phyloP scores from a whole-genome alignment of 2,113 vertebrate species.

The Centropristis striata region DNA sequence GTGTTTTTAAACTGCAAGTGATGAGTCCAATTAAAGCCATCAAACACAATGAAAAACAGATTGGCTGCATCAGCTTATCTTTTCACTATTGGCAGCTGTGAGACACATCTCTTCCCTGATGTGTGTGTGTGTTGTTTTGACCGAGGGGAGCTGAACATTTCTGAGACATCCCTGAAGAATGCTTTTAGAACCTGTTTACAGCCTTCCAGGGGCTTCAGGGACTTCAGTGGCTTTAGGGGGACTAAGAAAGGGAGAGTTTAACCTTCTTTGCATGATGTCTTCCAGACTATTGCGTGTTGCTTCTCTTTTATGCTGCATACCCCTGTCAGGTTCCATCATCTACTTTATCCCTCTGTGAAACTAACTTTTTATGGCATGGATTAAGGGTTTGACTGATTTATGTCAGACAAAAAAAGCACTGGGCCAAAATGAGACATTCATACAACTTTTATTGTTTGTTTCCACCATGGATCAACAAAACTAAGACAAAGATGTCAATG shows the following conservation, averaged over 20 bases:
- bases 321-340: constrained; percentile 44
- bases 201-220: constrained; percentile 27
- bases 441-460: constrained; percentile 13
- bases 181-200: constrained; percentile 56
- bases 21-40: background rate
- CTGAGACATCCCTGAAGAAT: constrained; percentile 54
- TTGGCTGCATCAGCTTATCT: background rate
- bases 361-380: constrained; percentile 54
- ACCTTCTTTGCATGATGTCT: constrained; percentile 70
- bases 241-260: constrained; percentile 32
- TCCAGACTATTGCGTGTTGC: constrained; percentile 66
- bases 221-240: constrained; percentile 56
- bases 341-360: constrained; percentile 50
- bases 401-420: constrained; percentile 14
- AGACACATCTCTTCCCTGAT: background rate
- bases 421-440: constrained; percentile 17
- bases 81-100: constrained; percentile 12
- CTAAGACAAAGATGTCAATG: background rate
- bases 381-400: constrained; percentile 61
- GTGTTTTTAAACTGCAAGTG: background rate
- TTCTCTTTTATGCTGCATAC: constrained; percentile 37
- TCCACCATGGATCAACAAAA: constrained; percentile 6
- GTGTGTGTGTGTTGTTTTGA: constrained; percentile 13
- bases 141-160: constrained; percentile 12
- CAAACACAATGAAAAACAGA: background rate